Evolutionary conservation across 1,140 invertebrate species (phyloP).

Genomic region (Acromyrmex echinatior): DNA sequence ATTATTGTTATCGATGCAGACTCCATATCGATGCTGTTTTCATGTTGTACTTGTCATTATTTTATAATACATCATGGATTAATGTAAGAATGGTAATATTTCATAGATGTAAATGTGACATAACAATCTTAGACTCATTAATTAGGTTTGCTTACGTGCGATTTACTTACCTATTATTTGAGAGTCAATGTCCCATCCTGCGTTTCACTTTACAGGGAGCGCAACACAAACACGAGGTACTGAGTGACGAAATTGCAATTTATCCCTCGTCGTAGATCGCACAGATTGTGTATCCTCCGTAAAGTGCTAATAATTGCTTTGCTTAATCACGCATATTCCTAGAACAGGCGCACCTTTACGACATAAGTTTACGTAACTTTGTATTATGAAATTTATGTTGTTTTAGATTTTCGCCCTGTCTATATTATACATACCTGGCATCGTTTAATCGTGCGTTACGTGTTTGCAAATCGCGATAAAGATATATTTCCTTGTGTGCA

Average conservation of each 20-base stretch:
- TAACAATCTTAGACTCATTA: not conserved
- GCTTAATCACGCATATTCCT: conserved; percentile 27
- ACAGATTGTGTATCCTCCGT: conserved; percentile 16
- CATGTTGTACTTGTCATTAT: not conserved
- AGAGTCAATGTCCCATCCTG: not conserved
- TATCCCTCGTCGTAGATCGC: conserved; percentile 17
- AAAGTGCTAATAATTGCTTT: conserved; percentile 59
- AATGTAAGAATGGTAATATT: not conserved
- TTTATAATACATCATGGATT: not conserved
- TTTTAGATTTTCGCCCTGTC: conserved; percentile 19
- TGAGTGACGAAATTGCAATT: conserved; percentile 36
- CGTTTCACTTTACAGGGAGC: conserved; percentile 1
- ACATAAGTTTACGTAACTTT: conserved; percentile 45
- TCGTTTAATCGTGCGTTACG: not conserved
- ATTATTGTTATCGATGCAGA: conserved; percentile 75
- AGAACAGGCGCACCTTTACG: conserved; percentile 29
- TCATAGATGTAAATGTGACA: not conserved
- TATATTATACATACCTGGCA: not conserved
- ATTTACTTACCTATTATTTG: conserved; percentile 24
- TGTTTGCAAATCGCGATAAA: conserved; percentile 29
- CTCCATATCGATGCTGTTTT: not conserved
- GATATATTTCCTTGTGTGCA: not conserved
- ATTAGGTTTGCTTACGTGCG: not conserved
- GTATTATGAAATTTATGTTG: conserved; percentile 34
- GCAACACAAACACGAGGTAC: not conserved